Base-by-base conservation (phyloP, 2,888 invertebrate genomes). In the Microctonus brassicae region DNA sequence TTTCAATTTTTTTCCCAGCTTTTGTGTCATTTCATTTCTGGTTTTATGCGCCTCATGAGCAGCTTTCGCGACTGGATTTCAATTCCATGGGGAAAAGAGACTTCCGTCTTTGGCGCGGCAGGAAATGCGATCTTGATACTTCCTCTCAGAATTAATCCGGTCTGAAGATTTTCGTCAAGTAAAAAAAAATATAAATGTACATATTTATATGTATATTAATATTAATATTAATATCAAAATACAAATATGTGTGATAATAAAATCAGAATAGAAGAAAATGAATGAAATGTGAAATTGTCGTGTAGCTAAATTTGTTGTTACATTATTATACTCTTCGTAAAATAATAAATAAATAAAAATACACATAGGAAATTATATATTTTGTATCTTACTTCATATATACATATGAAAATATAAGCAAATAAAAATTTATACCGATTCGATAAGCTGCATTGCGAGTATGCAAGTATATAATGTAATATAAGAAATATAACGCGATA, bases 101-200 rank as follows among this genome's bases (percentile, higher is more conserved):
- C 76, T 76, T 78, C 76, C 77, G 76, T 76, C 76, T 77, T 75
- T 75, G 75, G 79, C 58, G 78, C 76, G 76, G 47, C 17, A 47
- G 74, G 70, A 74, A 72, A 72, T 70, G 64, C 58, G 62, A 70
- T 70, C 70, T 70, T 70, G 70, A 70, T 70, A 70, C 70, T 58
- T 57, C 57, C 64, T 64, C 64, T 34, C 39, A 42, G 34, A 60
- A 64, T 64, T 70, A 64, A 70, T 64, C 42, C 42, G 57, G 64
- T 57, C 70, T 70, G 58, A 58, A 57, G 29, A 70, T 64, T 70
- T 57, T 65, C 39, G 17, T 7, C 22, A 29, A 33, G 24, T 55
- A n/a, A n/a, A n/a, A n/a, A 10, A 47, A 52, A 29, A 29, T 13
- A 39, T 39, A 39, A n/a, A n/a, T n/a, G n/a, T 39, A 39, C n/a